These are phyloP conservation scores for Harmothoe impar DNA, from an alignment of 2,888 invertebrate genomes.

Conservation along the genomic window DNA sequence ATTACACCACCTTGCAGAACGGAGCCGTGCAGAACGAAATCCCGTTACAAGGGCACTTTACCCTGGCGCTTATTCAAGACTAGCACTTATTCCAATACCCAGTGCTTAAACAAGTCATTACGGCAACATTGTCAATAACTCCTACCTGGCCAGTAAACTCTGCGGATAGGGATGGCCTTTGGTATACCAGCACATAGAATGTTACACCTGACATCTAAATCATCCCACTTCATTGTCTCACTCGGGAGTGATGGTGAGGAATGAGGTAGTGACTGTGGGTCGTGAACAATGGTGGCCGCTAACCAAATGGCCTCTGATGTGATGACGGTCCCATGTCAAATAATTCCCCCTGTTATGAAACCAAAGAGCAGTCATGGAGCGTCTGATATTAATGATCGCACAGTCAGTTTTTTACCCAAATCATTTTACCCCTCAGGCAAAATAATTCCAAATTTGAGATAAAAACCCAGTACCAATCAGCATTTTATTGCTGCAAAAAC, in stretches of 20 bases:
- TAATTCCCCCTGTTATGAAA: background rate
- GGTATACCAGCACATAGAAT: background rate
- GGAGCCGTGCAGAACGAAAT: too few relatives aligned
- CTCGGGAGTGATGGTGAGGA: background rate
- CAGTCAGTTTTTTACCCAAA: background rate
- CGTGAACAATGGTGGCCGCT: background rate
- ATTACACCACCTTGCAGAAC: too few relatives aligned
- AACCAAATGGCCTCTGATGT: background rate
- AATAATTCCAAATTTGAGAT: background rate
- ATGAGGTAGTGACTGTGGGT: background rate
- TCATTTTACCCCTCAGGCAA: background rate
- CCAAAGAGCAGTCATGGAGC: background rate
- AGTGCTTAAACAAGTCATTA: too few relatives aligned
- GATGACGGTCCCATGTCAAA: background rate
- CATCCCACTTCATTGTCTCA: background rate
- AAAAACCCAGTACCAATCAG: background rate
- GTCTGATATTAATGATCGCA: background rate
- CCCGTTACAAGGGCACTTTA: too few relatives aligned
- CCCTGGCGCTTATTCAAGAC: too few relatives aligned
- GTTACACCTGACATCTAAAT: background rate
- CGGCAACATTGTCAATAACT: too few relatives aligned
- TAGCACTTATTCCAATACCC: too few relatives aligned
- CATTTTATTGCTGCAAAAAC: background rate
- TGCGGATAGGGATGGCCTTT: background rate
- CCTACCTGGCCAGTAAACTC: background rate